phyloP scores from a whole-genome alignment of 2,888 invertebrate genomes.

The Tortricodes alternella region DNA sequence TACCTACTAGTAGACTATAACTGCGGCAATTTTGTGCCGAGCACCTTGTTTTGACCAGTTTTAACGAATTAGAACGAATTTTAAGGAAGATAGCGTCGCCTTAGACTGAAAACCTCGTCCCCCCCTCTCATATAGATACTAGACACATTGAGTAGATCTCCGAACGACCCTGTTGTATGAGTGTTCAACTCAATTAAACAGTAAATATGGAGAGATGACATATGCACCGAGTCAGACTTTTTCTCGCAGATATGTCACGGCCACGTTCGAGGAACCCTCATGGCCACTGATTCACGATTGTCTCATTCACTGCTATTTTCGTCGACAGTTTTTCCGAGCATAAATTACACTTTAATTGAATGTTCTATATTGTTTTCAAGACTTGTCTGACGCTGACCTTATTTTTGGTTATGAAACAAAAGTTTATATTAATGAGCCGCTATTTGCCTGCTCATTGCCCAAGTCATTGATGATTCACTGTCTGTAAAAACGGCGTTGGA shows the following conservation, averaged over 20 bases:
- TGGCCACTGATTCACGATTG: constrained; percentile 50
- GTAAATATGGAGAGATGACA: constrained; percentile 16
- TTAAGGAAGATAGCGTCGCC: no score
- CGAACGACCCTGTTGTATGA: background rate
- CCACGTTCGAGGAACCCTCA: constrained; percentile 50
- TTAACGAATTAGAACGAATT: no score
- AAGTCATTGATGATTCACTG: no score
- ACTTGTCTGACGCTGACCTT: constrained; percentile 2
- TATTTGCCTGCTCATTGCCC: no score
- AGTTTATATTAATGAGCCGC: no score
- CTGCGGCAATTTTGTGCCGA: no score
- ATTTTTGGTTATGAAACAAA: no score
- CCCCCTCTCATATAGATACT: no score
- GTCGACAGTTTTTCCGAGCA: constrained; percentile 18
- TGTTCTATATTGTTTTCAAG: background rate
- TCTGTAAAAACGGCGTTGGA: no score
- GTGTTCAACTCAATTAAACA: constrained; percentile 4
- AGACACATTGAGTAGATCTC: background rate
- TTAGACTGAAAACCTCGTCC: no score
- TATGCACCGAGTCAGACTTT: constrained; percentile 20
- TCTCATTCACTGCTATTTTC: constrained; percentile 33
- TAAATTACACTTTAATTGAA: constrained; percentile 6
- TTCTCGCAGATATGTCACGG: constrained; percentile 52
- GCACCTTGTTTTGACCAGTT: no score
- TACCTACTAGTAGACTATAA: no score